phyloP scores from a whole-genome alignment of 2,113 vertebrate genomes.

The Osmerus eperlanus region DNA sequence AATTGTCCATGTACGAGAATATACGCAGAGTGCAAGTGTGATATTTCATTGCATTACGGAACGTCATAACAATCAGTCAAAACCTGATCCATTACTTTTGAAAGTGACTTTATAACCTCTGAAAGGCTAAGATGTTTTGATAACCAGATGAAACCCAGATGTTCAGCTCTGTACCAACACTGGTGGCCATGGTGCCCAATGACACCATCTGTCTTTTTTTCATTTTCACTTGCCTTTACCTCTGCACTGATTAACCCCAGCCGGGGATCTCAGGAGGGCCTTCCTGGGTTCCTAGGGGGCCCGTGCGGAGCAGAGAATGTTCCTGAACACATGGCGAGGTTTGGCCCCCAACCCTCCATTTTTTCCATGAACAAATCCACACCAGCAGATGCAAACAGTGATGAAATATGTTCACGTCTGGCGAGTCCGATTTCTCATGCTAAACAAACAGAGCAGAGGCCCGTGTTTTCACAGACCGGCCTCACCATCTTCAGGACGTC shows the following conservation, averaged over 20 bases:
- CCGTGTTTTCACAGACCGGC: slow-evolving; percentile 15
- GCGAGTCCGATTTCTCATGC: slow-evolving; percentile 18
- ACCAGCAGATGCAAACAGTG: slow-evolving; percentile 23
- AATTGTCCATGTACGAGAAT: slow-evolving; percentile 16
- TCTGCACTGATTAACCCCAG: slow-evolving; percentile 13
- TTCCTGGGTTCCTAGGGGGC: neutral
- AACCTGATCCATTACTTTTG: slow-evolving; percentile 19
- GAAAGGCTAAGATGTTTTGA: slow-evolving; percentile 19
- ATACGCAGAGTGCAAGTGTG: slow-evolving; percentile 13
- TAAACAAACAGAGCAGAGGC: slow-evolving; percentile 28
- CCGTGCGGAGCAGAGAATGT: neutral
- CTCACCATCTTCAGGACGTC: slow-evolving; percentile 1
- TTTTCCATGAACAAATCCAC: slow-evolving; percentile 18
- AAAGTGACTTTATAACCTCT: slow-evolving; percentile 16
- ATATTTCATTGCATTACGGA: slow-evolving; percentile 21
- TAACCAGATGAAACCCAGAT: slow-evolving; percentile 23
- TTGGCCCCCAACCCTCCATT: neutral
- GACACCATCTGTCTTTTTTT: slow-evolving; percentile 11
- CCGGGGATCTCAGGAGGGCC: neutral
- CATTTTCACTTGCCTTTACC: slow-evolving; percentile 12
- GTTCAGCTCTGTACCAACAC: neutral
- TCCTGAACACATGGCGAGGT: slow-evolving; percentile 9
- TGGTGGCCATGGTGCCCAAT: slow-evolving; percentile 2
- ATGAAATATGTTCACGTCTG: slow-evolving; percentile 23
- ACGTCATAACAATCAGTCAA: slow-evolving; percentile 24